phyloP scores from a whole-genome alignment of 2,888 invertebrate species.

The Eupithecia exiguata region DNA sequence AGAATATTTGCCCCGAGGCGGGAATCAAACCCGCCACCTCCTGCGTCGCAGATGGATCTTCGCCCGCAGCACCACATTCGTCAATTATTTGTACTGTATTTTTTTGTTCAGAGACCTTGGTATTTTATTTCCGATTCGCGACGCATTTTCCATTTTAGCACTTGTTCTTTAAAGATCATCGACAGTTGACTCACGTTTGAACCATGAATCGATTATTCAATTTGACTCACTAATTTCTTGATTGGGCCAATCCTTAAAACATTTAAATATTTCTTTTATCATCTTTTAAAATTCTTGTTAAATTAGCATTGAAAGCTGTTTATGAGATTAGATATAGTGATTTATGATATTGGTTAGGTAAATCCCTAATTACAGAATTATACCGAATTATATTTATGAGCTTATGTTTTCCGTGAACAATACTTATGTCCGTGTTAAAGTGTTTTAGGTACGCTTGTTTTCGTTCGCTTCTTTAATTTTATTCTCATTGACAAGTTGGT shows the following conservation, averaged over 20 bases:
- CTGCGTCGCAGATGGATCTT: too few relatives aligned
- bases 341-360: background rate
- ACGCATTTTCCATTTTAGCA: slow-evolving; percentile 30
- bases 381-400: background rate
- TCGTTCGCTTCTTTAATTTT: background rate
- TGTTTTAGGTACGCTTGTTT: background rate
- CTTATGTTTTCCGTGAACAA: background rate
- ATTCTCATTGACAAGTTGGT: background rate
- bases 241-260: slow-evolving; percentile 30
- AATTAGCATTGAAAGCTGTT: slow-evolving; percentile 19
- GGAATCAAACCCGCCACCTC: too few relatives aligned
- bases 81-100: too few relatives aligned
- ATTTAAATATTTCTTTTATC: slow-evolving; percentile 12
- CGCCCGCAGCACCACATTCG: too few relatives aligned
- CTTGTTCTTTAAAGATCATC: slow-evolving; percentile 39
- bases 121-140: too few relatives aligned
- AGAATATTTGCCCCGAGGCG: too few relatives aligned
- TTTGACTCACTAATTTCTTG: slow-evolving; percentile 29
- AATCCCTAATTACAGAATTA: background rate
- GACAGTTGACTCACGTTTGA: slow-evolving; percentile 36
- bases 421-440: background rate
- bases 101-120: too few relatives aligned
- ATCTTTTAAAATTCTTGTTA: slow-evolving; percentile 35
- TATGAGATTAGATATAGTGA: background rate
- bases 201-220: slow-evolving; percentile 39